A percentile compares a stretch with the other conserved stretches of the same genome.
Evolutionary conservation across 1,140 invertebrate species (phyloP).

Genomic region (Macrosteles quadrilineatus): DNA sequence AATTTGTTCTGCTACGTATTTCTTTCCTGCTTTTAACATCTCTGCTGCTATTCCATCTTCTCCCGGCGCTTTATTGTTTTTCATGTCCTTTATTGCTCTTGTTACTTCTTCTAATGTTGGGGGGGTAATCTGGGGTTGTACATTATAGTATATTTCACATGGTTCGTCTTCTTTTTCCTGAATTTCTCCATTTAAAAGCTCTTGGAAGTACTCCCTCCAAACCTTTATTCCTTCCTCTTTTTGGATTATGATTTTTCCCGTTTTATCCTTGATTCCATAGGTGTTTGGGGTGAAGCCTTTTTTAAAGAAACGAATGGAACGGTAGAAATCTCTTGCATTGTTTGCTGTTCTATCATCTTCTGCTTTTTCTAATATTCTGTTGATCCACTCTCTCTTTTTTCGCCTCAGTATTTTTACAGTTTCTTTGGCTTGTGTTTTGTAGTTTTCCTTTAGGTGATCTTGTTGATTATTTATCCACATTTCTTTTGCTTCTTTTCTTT

Average conservation of each 20-base stretch:
- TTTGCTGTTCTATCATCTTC: constrained; percentile 15
- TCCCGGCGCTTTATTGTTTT: constrained; percentile 41
- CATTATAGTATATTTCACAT: not conserved
- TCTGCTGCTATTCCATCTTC: constrained; percentile 41
- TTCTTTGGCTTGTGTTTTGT: constrained; percentile 19
- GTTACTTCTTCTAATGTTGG: constrained; percentile 26
- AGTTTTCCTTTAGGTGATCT: constrained; percentile 22
- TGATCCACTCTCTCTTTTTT: constrained; percentile 34
- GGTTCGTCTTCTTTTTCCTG: not conserved
- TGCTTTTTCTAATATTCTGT: constrained; percentile 28
- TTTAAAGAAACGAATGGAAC: constrained; percentile 28
- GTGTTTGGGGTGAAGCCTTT: constrained; percentile 32
- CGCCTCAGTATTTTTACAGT: constrained; percentile 33
- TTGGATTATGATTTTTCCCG: not conserved
- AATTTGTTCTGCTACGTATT: not conserved
- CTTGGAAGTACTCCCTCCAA: constrained; percentile 33
- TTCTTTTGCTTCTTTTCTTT: constrained; percentile 24
- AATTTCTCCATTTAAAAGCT: constrained; percentile 30
- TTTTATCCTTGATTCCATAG: constrained; percentile 7
- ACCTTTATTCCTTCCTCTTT: not conserved
- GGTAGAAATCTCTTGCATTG: constrained; percentile 34
- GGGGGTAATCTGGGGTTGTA: not conserved
- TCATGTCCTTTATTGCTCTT: constrained; percentile 34
- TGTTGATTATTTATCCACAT: not conserved
- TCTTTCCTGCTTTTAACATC: constrained; percentile 36